These are phyloP conservation scores for Caenorhabditis zanzibari DNA, from an alignment of 2,888 invertebrate species.

Conservation along the genomic window DNA sequence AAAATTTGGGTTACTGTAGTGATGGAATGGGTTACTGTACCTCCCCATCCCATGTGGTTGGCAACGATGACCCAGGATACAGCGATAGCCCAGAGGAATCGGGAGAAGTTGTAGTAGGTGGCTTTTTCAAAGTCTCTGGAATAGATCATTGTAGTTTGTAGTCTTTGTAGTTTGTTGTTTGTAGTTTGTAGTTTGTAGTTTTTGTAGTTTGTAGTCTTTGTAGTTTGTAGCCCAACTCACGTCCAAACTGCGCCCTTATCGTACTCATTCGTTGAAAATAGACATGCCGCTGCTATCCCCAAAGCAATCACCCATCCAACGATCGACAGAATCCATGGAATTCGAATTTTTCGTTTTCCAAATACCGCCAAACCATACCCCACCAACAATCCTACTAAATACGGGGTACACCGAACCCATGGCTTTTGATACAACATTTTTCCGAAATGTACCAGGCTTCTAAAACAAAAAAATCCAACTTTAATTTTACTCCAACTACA, in stretches of 20 bases:
- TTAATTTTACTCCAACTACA: not conserved
- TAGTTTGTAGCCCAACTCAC: too few relatives aligned
- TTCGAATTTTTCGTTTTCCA: slow-evolving; percentile 41
- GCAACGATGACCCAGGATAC: slow-evolving; percentile 85
- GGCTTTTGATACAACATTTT: slow-evolving; percentile 83
- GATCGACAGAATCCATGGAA: slow-evolving; percentile 36
- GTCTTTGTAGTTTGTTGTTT: too few relatives aligned
- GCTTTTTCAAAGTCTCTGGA: slow-evolving; percentile 58
- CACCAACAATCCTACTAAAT: slow-evolving; percentile 83
- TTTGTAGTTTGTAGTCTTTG: too few relatives aligned
- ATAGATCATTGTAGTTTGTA: not conserved
- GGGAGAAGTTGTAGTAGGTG: slow-evolving; percentile 68
- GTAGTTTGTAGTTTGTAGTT: not conserved
- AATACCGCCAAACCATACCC: slow-evolving; percentile 83
- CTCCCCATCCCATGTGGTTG: slow-evolving; percentile 84
- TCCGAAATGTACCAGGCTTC: slow-evolving; percentile 9
- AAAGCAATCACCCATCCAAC: slow-evolving; percentile 43
- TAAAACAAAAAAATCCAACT: slow-evolving; percentile 1
- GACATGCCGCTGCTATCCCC: slow-evolving; percentile 51
- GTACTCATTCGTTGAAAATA: slow-evolving; percentile 61
- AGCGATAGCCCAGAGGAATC: slow-evolving; percentile 84
- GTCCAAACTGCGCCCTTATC: slow-evolving; percentile 62
- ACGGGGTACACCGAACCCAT: slow-evolving; percentile 84
- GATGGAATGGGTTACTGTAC: slow-evolving; percentile 73
- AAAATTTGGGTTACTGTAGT: slow-evolving; percentile 14